A percentile compares a stretch with the other conserved stretches of the same genome.
Conservation (phyloP, 1,140 invertebrate genomes). For the Papilio xuthus region DNA sequence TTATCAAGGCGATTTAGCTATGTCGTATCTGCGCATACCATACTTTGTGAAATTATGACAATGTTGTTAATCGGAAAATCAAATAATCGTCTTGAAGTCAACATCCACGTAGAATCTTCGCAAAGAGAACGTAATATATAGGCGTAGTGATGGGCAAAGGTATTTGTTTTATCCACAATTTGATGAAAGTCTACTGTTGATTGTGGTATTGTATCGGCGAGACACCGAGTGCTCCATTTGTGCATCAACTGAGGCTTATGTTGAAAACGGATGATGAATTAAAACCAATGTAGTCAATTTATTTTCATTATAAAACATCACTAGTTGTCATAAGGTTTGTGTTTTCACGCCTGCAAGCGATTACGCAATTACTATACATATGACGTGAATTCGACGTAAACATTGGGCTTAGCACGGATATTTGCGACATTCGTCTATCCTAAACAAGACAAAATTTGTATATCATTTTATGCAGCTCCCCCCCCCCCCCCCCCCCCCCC, state of each 20-base stretch:
- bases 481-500: too few species aligned
- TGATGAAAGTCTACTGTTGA: too few species aligned
- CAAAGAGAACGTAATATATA: not conserved
- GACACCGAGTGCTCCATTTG: too few species aligned
- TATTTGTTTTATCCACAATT: too few species aligned
- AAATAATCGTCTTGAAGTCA: not conserved
- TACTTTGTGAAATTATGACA: not conserved
- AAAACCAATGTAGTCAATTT: not conserved
- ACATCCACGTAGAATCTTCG: not conserved
- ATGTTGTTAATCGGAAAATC: not conserved
- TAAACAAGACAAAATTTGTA: too few species aligned
- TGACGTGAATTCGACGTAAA: not conserved
- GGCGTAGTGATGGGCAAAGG: not conserved
- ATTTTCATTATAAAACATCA: not conserved
- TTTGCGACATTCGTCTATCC: too few species aligned
- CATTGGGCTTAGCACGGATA: too few species aligned
- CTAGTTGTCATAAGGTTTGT: not conserved
- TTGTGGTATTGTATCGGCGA: too few species aligned
- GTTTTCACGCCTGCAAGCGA: not conserved
- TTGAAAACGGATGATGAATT: too few species aligned
- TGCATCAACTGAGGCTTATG: too few species aligned
- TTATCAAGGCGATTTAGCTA: not conserved
- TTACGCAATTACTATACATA: conserved; percentile 27
- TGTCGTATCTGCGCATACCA: not conserved
- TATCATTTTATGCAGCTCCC: too few species aligned